Evolutionary conservation across 2,113 vertebrate genomes (phyloP), one percentile per base, ranked within the genome.

Genomic region (Nesogale talazaci): DNA sequence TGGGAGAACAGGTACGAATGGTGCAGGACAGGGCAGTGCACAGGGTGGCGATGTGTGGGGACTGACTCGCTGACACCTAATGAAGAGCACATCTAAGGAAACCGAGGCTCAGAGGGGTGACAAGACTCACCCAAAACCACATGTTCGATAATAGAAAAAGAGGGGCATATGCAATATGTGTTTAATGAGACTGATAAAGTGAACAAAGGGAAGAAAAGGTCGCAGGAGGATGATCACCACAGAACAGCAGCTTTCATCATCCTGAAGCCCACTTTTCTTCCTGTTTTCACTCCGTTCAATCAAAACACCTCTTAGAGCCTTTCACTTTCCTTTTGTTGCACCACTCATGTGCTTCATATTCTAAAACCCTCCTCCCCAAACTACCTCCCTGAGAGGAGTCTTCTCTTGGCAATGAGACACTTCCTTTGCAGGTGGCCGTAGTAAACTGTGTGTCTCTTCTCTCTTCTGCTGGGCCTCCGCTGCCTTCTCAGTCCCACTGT

Each of bases 241-340:
- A 17, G 89, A 72, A 42, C 42, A 42, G 79, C 20, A n/a, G 23
- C 22, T 63, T 89, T 83, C 22, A 46, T 92, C 65, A 87, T 31
- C 52, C 19, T 57, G 12, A 88, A 63, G 34, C 27, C 63, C 74
- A 40, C 42, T 63, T 83, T 67, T 89, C 40, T 36, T 67, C 81
- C 83, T 88, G n/a, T 69, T 79, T 22, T 27, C 46, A 31, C 38
- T 38, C n/a, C 65, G 67, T 86, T 69, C 80, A 72, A 52, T 52
- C 61, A 25, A 57, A 78, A 65, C 65, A 59, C 63, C 40, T 38
- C 74, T 22, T 1, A 65, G 70, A 5, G 75, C 40, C 69, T 90
- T 88, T 65, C 87, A 81, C 88, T 81, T 94, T 59, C 77, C 89
- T 84, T 93, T 69, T n/a, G 34, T 72, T 29, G 29, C 69, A 63